These are phyloP conservation scores for Tenrec ecaudatus DNA, from an alignment of 2,113 vertebrate species.

Conservation along the genomic window DNA sequence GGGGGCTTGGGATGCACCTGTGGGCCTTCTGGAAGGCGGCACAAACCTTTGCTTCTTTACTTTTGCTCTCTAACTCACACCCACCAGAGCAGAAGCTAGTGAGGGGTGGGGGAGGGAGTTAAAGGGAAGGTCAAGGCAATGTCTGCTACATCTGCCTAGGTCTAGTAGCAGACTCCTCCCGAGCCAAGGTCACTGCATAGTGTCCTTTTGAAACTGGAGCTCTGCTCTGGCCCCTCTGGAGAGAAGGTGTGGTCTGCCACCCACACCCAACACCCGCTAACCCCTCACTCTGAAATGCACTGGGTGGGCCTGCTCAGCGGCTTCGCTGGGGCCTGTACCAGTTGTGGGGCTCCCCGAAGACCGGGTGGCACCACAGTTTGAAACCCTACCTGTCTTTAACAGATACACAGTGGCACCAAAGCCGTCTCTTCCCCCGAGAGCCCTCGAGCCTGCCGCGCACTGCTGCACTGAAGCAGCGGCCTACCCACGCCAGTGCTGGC, in stretches of 20 bases:
- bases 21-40: background rate
- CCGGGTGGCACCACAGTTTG: background rate
- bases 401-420: background rate
- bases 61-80: background rate
- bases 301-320: background rate
- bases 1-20: background rate
- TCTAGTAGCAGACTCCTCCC: background rate
- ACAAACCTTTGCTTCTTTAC: background rate
- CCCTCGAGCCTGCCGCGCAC: background rate
- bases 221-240: too few species aligned
- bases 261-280: background rate
- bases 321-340: background rate
- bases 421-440: background rate
- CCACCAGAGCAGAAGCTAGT: background rate
- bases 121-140: background rate
- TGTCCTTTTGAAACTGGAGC: background rate
- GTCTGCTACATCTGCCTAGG: background rate
- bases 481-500: background rate
- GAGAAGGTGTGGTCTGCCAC: background rate
- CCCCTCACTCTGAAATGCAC: background rate
- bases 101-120: background rate
- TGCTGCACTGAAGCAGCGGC: background rate
- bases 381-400: background rate
- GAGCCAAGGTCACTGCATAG: too few species aligned
- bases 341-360: constrained; percentile 18